Base-by-base conservation (phyloP, 2,113 vertebrate species). In the Cricetomys ansorgei region DNA sequence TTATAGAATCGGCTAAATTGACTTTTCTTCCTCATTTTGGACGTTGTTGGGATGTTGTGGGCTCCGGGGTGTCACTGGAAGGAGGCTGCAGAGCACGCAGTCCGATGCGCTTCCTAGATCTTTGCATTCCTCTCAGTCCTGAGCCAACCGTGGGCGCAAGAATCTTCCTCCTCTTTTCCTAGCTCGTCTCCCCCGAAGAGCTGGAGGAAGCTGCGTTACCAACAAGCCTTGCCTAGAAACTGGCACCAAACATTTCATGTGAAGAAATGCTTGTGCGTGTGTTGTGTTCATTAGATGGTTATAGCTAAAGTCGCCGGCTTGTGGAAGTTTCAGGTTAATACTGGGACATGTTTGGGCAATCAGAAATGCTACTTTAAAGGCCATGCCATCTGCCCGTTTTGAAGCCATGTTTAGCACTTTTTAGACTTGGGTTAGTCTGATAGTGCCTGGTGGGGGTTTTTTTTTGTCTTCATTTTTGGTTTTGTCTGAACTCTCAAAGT, bases 271-370 rank as follows among this genome's bases (percentile, higher is more conserved):
- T 79, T 88, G 90, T 96, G 81, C 92, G 83, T 95, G 96, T 93
- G 70, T 77, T 87, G 53, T 97, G 96, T 97, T 97, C 97, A 97
- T 97, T 95, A 95, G 95, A 92, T 93, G 95, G 43, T 94, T 84
- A 25, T 93, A 92, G 96, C 92, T 95, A 95, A 94, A 86, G 81
- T 93, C 88, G 94, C 37, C 88, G 95, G 86, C 81, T 77, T 95
- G 84, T 96, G 91, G 89, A 88, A 96, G 76, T 96, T 94, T 92
- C 79, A 90, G 70, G 77, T 96, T 94, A 94, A 95, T 91, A 65
- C 48, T 88, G 73, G 85, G 59, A 88, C 48, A 65, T 94, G 45
- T 75, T 62, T 75, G 88, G 57, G 83, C 80, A 97, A 67, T 93
- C 73, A 95, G 85, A 95, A 96, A 31, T 94, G 62, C 45, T 91